phyloP scores from a whole-genome alignment of 1,140 invertebrate species.

The Thereuonema tuberculata region DNA sequence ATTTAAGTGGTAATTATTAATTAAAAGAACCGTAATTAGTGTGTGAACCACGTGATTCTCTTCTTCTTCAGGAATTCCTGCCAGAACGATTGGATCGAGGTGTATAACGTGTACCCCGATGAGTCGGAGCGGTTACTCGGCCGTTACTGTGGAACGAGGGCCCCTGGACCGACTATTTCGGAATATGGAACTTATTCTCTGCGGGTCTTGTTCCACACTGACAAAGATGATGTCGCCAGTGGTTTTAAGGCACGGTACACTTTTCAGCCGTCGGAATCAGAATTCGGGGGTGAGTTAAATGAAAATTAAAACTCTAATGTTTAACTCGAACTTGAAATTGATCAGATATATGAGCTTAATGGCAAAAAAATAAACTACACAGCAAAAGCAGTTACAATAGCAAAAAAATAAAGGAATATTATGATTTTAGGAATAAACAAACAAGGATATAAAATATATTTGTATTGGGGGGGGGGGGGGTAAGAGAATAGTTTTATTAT shows the following conservation, averaged over 20 bases:
- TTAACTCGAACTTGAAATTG: background rate
- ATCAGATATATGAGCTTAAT: background rate
- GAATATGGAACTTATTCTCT: constrained; percentile 66
- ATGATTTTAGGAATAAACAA: too few relatives aligned
- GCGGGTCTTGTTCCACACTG: constrained; percentile 68
- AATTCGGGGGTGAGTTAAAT: constrained; percentile 50
- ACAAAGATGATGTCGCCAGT: constrained; percentile 64
- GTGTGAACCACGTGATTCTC: too few relatives aligned
- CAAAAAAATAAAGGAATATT: too few relatives aligned
- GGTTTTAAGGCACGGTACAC: constrained; percentile 81
- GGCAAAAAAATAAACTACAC: too few relatives aligned
- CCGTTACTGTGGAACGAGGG: constrained; percentile 65
- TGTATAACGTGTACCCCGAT: constrained; percentile 67
- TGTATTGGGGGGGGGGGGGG: too few relatives aligned
- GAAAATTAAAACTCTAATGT: background rate
- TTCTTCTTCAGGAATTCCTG: constrained; percentile 36
- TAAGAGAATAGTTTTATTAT: too few relatives aligned
- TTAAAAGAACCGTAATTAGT: too few relatives aligned
- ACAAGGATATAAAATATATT: too few relatives aligned
- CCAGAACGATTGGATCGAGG: constrained; percentile 83
- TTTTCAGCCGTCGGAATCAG: constrained; percentile 70
- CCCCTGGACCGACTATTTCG: constrained; percentile 79
- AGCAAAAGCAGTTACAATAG: too few relatives aligned
- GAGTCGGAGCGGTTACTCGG: constrained; percentile 65
- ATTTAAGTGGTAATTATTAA: too few relatives aligned